phyloP scores from a whole-genome alignment of 1,140 invertebrate species.

The Druon quercuslanigerum region DNA sequence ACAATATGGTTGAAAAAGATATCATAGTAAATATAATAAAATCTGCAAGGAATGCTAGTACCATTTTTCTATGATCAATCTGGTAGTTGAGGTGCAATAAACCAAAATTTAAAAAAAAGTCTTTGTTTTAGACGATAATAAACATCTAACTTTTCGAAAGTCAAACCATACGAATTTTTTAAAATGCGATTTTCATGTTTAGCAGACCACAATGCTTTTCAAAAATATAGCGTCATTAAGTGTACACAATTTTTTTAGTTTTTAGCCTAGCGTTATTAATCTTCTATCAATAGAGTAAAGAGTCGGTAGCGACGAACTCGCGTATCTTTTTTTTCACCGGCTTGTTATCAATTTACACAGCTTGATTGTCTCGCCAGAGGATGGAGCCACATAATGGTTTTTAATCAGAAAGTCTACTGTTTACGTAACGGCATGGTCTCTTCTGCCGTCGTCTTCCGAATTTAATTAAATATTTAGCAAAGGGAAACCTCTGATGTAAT shows the following conservation, averaged over 20 bases:
- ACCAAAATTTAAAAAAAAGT: no score
- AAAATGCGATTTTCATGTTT: no score
- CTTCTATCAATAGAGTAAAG: neutral
- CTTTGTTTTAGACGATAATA: no score
- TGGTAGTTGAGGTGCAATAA: no score
- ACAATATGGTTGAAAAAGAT: no score
- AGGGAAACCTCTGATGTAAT: neutral
- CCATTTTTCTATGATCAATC: no score
- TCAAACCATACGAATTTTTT: no score
- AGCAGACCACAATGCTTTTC: no score
- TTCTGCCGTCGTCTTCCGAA: neutral
- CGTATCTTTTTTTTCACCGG: neutral
- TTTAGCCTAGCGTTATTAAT: neutral
- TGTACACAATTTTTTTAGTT: neutral
- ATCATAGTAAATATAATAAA: no score
- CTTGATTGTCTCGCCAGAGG: neutral
- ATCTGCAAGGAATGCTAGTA: no score
- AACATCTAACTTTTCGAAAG: no score
- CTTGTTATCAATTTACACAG: neutral
- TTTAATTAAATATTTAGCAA: neutral
- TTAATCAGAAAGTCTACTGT: neutral
- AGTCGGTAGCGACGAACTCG: slow-evolving; percentile 12
- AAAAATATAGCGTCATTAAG: no score
- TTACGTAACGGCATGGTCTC: neutral
- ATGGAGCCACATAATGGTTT: slow-evolving; percentile 18